Evolutionary conservation across 1,140 invertebrate species (phyloP).

Genomic region (Nylanderia fulva): DNA sequence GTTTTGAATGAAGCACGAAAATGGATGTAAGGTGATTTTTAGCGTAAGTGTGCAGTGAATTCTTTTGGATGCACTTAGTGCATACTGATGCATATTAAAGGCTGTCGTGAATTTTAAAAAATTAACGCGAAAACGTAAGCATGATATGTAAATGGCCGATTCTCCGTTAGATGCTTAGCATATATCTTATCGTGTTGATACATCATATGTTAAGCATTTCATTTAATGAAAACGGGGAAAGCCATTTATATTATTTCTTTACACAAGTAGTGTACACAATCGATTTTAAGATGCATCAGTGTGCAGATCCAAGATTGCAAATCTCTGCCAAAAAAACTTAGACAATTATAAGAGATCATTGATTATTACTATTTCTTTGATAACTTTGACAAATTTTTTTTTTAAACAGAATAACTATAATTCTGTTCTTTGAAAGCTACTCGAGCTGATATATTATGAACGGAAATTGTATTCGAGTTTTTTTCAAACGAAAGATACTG

Average conservation of each 20-base stretch:
- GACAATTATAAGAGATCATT: slow-evolving; percentile 1
- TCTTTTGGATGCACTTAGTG: background rate
- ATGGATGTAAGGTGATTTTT: slow-evolving; percentile 12
- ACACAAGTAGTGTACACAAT: slow-evolving; percentile 1
- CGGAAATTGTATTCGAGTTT: background rate
- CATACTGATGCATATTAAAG: slow-evolving; percentile 17
- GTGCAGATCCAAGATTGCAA: background rate
- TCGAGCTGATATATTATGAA: background rate
- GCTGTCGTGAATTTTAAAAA: slow-evolving; percentile 24
- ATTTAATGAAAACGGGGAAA: background rate
- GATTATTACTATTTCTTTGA: background rate
- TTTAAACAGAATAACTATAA: background rate
- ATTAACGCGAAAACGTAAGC: background rate
- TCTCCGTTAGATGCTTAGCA: background rate
- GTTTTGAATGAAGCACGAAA: slow-evolving; percentile 6
- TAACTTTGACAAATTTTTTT: slow-evolving; percentile 1
- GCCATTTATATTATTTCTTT: background rate
- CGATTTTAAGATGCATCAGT: slow-evolving; percentile 11
- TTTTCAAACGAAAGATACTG: background rate
- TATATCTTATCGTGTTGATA: slow-evolving; percentile 1
- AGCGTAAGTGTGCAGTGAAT: background rate
- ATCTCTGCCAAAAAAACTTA: background rate
- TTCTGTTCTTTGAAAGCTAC: background rate
- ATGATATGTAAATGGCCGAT: background rate
- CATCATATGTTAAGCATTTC: background rate